Evolutionary conservation across 2,888 invertebrate species (phyloP), one percentile per base, ranked within the genome.

Genomic region (Lithosia quadra): DNA sequence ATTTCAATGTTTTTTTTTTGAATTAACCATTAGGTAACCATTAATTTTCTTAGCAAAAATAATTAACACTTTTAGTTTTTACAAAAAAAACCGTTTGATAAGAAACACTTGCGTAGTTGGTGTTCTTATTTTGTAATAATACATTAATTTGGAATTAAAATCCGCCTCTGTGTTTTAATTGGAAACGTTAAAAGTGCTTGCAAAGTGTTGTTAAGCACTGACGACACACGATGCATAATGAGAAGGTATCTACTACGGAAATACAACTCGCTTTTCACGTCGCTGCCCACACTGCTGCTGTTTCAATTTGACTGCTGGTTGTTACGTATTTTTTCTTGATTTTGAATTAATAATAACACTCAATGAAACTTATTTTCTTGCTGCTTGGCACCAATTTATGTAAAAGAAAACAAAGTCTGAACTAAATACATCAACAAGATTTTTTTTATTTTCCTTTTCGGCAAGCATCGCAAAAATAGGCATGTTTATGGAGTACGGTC

Each of bases 191-290:
- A 80, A 78, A 82, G 83, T 81, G 81, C 80, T 76, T 71, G 71
- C 69, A 72, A 78, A 79, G 80, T 81, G 83, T 77, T 76, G 78
- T 78, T 84, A 82, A 86, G 87, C 73, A 68, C 74, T 65, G 81
- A 74, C 71, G 84, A 84, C 84, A 81, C 84, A 84, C 84, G 77
- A 78, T 78, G 87, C 88, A 86, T 87, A 86, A 88, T 87, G 85
- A 86, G 82, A 65, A 53, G 53, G 63, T 69, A 68, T 68, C 68
- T 73, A 57, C 63, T 66, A 55, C 56, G 66, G 63, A 67, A 56
- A 67, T 63, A 63, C 67, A 64, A 63, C n/a, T 65, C 49, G 68
- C 69, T 70, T 69, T 62, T 55, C 28, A 63, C 72, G 56, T 72
- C 68, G 70, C 24, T 71, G 56, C 60, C 53, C 62, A 58, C 60